phyloP scores from a whole-genome alignment of 30 jellyfish, hydroid and myxozoan genomes.

The Aurelia aurita region DNA sequence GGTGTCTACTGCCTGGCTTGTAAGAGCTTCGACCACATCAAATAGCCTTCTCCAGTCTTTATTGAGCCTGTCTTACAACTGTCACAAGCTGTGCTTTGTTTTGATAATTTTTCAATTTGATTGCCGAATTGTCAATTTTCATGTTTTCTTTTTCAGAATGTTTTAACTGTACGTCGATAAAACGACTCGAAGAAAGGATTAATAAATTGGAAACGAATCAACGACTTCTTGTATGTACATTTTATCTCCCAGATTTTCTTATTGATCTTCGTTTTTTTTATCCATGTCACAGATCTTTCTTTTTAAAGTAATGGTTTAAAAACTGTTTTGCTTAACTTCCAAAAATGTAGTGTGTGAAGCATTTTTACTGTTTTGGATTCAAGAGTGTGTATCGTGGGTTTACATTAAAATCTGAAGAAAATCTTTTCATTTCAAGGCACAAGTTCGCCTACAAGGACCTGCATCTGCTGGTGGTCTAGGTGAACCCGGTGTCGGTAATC shows the following conservation, averaged over 20 bases:
- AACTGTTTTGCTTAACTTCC: too few species aligned
- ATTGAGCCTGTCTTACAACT: not conserved
- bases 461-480: slow-evolving; percentile 20
- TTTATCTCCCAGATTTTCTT: not conserved
- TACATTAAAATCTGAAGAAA: too few species aligned
- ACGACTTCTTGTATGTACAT: slow-evolving; percentile 17
- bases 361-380: too few species aligned
- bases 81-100: not conserved
- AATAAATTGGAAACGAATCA: slow-evolving; percentile 48
- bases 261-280: not conserved
- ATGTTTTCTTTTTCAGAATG: slow-evolving; percentile 51
- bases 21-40: too few species aligned
- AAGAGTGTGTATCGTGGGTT: too few species aligned
- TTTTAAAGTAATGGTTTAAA: too few species aligned
- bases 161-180: slow-evolving; percentile 66
- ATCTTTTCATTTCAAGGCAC: slow-evolving; percentile 30
- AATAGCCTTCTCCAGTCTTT: not conserved
- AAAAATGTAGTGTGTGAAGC: too few species aligned
- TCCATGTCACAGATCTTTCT: not conserved
- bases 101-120: not conserved
- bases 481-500: slow-evolving; percentile 42
- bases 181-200: slow-evolving; percentile 30
- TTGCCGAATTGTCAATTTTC: not conserved
- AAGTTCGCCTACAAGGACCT: slow-evolving; percentile 14
- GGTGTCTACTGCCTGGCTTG: not conserved